Evolutionary conservation across 1,140 invertebrate genomes (phyloP), one percentile per base, ranked within the genome.

Genomic region (Euwallacea fornicatus): DNA sequence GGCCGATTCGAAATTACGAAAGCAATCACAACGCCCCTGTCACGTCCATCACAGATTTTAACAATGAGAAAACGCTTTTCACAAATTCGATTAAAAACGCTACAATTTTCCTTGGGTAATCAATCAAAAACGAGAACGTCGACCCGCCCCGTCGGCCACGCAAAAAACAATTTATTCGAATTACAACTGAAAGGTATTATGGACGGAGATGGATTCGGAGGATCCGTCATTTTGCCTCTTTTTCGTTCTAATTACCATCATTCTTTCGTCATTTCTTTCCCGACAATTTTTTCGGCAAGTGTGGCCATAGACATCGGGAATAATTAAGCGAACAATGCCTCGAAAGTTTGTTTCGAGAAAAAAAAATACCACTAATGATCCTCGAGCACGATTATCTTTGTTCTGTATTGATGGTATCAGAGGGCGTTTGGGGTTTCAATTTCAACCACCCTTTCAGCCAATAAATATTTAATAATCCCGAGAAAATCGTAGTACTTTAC

Each of bases 131-230:
- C 21, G 60, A 42, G 13, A 46, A 60, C 47, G 69, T 42, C 54
- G 63, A 46, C 56, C 41, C 56, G 59, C 41, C 21, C 21, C 42
- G 54, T 7, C 46, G 67, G 69, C 53, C 62, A 65, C 53, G 68
- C 69, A 71, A 71, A 71, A 71, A 71, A 71, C 69, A 71, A 71
- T 71, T 71, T 71, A 71, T 71, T 71, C 46, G 69, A 71, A 71
- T 71, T 71, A 71, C 62, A 46, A 65, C 69, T 70, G 69, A 70
- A 70, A 64, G 69, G 69, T 62, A 70, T 70, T 64, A 70, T 70
- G 69, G 61, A 69, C 69, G 42, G 61, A 70, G 69, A 70, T 62
- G 61, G 69, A 70, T 70, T 55, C 69, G 47, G 10, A 55, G 42
- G 46, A 70, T 70, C 60, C 61, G 60, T 70, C 69, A 70, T 70